Evolutionary conservation across 2,888 invertebrate species (phyloP).

Genomic region (Phaonia tiefii): DNA sequence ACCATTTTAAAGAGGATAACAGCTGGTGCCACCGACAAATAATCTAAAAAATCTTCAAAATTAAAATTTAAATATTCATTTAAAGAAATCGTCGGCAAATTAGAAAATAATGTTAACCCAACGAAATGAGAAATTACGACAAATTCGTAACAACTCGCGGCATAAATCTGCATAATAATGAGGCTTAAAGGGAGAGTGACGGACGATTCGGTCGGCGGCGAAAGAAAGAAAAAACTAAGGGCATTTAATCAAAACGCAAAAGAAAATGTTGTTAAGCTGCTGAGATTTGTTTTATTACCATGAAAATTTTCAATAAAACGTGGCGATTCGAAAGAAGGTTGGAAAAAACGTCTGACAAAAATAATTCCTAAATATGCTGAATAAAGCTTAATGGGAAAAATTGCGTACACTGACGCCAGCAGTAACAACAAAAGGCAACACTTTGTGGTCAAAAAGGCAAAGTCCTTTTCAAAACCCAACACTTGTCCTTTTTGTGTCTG

Average conservation of each 20-base stretch:
- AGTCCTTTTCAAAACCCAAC: slow-evolving; percentile 2
- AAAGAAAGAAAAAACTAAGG: neutral
- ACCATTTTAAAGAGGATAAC: neutral
- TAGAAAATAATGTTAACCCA: slow-evolving; percentile 19
- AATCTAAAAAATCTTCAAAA: no score
- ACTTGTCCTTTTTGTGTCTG: neutral
- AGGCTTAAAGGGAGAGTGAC: neutral
- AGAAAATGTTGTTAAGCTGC: slow-evolving; percentile 9
- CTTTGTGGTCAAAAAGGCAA: slow-evolving; percentile 26
- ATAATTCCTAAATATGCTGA: neutral
- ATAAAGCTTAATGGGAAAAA: slow-evolving; percentile 15
- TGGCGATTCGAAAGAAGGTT: slow-evolving; percentile 5
- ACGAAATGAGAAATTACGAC: slow-evolving; percentile 1
- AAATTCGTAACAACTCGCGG: slow-evolving; percentile 19
- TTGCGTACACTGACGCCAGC: neutral
- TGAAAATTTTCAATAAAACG: slow-evolving; percentile 8
- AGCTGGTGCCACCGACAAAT: neutral
- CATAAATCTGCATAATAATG: slow-evolving; percentile 26
- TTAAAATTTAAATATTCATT: slow-evolving; percentile 26
- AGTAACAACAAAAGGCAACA: neutral
- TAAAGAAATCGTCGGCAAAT: slow-evolving; percentile 18
- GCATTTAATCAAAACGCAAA: slow-evolving; percentile 18
- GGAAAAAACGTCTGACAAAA: neutral
- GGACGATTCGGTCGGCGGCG: neutral
- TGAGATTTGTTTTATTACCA: neutral